Conservation (phyloP, 1,140 invertebrate genomes). For the Drosophila pallidifrons region DNA sequence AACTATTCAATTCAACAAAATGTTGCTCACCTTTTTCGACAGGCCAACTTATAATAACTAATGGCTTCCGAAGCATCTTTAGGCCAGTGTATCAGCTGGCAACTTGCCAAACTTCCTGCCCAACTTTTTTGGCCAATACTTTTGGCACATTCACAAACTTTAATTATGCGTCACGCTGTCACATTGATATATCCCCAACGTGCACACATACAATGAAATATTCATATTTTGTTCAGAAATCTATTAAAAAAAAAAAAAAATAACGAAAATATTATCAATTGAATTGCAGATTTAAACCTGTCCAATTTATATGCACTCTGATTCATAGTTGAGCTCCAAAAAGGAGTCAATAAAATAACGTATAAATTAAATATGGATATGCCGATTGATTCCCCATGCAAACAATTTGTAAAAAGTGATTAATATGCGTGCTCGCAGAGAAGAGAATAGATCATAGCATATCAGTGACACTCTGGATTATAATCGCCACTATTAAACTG, state of each 20-base stretch:
- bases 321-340: conserved; percentile 5
- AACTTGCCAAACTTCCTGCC: conserved; percentile 42
- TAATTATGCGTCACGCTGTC: conserved; percentile 75
- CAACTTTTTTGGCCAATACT: conserved; percentile 43
- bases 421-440: not conserved
- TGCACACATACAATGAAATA: conserved; percentile 13
- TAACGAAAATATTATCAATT: conserved; percentile 5
- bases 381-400: not conserved
- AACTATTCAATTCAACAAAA: conserved; percentile 12
- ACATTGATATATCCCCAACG: conserved; percentile 11
- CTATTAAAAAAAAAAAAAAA: not conserved
- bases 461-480: not conserved
- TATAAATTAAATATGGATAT: not conserved
- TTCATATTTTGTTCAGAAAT: not conserved
- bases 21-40: conserved; percentile 13
- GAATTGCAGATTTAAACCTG: conserved; percentile 9
- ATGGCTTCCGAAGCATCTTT: conserved; percentile 55
- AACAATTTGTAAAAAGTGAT: conserved; percentile 10
- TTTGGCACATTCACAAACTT: conserved; percentile 57
- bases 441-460: not conserved
- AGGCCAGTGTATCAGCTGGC: conserved; percentile 53
- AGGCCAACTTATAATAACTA: conserved; percentile 42
- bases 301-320: conserved; percentile 12
- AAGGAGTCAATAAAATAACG: not conserved
- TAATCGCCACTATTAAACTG: not conserved